Evolutionary conservation across 2,113 vertebrate genomes (phyloP), one percentile per base, ranked within the genome.

Genomic region (Propithecus coquereli): DNA sequence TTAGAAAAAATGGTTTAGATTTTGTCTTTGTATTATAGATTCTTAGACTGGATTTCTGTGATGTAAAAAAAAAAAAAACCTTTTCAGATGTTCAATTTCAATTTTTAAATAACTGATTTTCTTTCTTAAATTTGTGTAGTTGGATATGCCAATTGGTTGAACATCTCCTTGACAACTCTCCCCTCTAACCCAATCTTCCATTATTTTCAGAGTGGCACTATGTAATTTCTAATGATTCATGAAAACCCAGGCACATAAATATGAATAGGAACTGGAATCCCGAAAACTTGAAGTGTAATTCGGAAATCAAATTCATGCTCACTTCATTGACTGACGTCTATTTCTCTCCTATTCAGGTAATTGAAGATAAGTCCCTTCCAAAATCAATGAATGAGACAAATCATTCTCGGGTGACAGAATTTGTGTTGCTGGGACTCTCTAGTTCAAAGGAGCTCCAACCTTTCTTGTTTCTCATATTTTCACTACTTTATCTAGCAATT

Each of bases 361-460:
- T 76, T n/a, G 71, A 80, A 94, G 71, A 76, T 17, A 83, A 90
- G 9, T 52, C 4, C 34, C 45, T 76, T 47, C 32, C 61, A 74
- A 97, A 82, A 73, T 93, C 91, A 96, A 96, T 97, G 97, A 96
- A 95, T 22, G 47, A 80, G 34, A 93, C 68, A 63, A 97, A 97
- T 65, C 17, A 95, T 30, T 96, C 95, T 61, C 40, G 16, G 2
- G 95, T 96, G 57, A 91, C 86, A 0, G 91, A 97, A 54, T 98
- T 98, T 85, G 92, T 98, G 57, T 76, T 98, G 77, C 50, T 96
- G 61, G 97, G 97, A 70, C 79, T 98, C 3, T 96, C 97, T 9
- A 85, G 57, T 79, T 95, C 81, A 14, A 80, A 68, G 52, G 91
- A 97, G 32, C 80, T 97, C 4, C 96, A 98, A 22, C 94, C 96